Evolutionary conservation across 2,797 vertebrate species (phyloP), one percentile per base, ranked within the genome.

Genomic region (Poecilia velifera): DNA sequence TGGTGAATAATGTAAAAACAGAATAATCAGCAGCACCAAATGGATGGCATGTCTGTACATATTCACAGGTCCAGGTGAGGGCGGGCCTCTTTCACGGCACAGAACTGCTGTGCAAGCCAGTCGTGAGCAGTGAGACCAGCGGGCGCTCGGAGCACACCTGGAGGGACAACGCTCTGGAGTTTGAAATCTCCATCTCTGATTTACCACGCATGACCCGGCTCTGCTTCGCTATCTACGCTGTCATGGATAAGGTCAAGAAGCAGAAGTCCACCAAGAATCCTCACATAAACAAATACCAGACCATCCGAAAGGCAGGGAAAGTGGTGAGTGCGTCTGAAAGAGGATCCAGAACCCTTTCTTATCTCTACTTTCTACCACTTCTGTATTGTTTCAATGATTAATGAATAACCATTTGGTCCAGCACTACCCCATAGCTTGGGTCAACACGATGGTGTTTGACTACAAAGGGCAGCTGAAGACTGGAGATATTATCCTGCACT

Each of bases 391-490:
- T 18, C 25, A 22, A 34, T 45, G 7, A 72, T 41, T 55, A 22
- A 39, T 73, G 12, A 68, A 47, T 78, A 4, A 47, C 74, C 49
- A 4, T 88, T 45, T 89, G 53, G 43, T 77, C 6, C 95, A 99
- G 98, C 97, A 98, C 93, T 99, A 98, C 93, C 98, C 98, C 70
- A 98, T 99, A 79, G 98, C 98, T 18, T 99, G 98, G 98, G 98
- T 99, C 82, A 99, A 99, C 93, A 99, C 98, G 10, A 99, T 99
- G 98, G 96, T 99, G 88, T 99, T 99, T 94, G 98, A 99, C 95
- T 99, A 98, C 94, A 98, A 97, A 96, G 98, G 98, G 84, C 98
- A 98, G 46, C 86, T 99, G 93, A 97, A 96, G 94, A 97, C 95
- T 3, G 98, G 98, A 87, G 97, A 99, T 10, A 87, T 97, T 82